Conservation (phyloP, 2,888 invertebrate genomes). For the Oligia strigilis region DNA sequence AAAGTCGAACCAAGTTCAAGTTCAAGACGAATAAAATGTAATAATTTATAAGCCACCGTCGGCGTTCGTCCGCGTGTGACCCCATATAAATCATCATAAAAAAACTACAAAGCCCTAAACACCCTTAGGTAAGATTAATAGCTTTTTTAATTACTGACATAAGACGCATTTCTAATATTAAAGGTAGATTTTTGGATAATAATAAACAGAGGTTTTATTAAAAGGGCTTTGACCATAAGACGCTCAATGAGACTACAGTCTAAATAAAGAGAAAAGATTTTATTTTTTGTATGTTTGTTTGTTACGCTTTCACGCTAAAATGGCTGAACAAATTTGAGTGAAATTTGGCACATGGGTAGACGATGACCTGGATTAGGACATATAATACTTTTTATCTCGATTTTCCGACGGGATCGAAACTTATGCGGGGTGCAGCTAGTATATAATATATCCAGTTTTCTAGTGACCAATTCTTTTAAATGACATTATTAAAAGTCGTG, state of each 20-base stretch:
- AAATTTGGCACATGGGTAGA: neutral
- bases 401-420: neutral
- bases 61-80: slow-evolving; percentile 1
- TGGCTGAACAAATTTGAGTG: neutral
- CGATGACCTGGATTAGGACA: neutral
- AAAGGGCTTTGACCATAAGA: slow-evolving; percentile 11
- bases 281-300: neutral
- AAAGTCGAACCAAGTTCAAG: slow-evolving; percentile 46
- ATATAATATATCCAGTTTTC: slow-evolving; percentile 27
- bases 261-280: no score
- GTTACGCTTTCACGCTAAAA: neutral
- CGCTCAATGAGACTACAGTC: slow-evolving; percentile 1
- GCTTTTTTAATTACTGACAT: slow-evolving; percentile 17
- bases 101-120: slow-evolving; percentile 26
- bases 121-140: slow-evolving; percentile 25
- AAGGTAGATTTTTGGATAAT: slow-evolving; percentile 8
- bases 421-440: neutral
- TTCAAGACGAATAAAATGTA: slow-evolving; percentile 13
- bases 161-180: slow-evolving; percentile 5
- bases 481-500: slow-evolving; percentile 35
- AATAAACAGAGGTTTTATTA: slow-evolving; percentile 8
- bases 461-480: slow-evolving; percentile 18
- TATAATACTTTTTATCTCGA: neutral
- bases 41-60: slow-evolving; percentile 19
- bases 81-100: slow-evolving; percentile 33